Evolutionary conservation across 2,888 invertebrate species (phyloP).

Genomic region (Tetragnatha montana): DNA sequence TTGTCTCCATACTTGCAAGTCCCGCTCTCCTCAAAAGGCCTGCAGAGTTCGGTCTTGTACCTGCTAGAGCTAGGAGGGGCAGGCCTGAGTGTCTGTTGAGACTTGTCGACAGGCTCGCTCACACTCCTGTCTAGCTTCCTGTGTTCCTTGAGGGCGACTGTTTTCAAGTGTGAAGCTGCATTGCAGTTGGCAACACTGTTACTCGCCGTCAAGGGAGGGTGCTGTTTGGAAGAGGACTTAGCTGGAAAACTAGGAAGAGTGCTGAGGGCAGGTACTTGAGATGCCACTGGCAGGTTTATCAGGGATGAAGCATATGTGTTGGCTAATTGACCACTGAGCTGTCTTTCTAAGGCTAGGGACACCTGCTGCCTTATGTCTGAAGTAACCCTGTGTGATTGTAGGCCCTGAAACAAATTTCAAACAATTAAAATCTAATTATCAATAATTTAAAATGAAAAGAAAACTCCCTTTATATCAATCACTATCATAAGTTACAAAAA

Average conservation of each 20-base stretch:
- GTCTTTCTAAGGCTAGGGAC: conserved; percentile 62
- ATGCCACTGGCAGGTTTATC: conserved; percentile 32
- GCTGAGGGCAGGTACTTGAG: conserved; percentile 47
- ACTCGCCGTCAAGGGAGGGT: conserved; percentile 61
- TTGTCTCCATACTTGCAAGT: conserved; percentile 99
- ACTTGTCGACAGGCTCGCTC: conserved; percentile 80
- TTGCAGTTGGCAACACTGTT: conserved; percentile 66
- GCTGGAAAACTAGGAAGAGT: conserved; percentile 30
- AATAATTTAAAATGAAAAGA: not conserved
- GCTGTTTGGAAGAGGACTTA: conserved; percentile 48
- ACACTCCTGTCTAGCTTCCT: conserved; percentile 85
- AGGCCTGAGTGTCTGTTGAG: conserved; percentile 31
- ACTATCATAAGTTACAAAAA: not conserved
- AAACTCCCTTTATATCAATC: not conserved
- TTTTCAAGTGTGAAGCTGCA: conserved; percentile 54
- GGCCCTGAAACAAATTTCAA: conserved; percentile 47
- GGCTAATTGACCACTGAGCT: conserved; percentile 51
- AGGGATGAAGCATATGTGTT: conserved; percentile 48
- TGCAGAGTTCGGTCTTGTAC: conserved; percentile 98
- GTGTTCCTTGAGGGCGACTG: conserved; percentile 35
- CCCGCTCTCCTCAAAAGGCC: conserved; percentile 96
- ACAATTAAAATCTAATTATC: not conserved
- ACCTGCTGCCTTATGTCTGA: conserved; percentile 61
- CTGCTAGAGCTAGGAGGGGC: conserved; percentile 77
- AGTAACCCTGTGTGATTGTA: conserved; percentile 53